Conservation (phyloP, 2,113 vertebrate species). For the Corythaeola cristata region DNA sequence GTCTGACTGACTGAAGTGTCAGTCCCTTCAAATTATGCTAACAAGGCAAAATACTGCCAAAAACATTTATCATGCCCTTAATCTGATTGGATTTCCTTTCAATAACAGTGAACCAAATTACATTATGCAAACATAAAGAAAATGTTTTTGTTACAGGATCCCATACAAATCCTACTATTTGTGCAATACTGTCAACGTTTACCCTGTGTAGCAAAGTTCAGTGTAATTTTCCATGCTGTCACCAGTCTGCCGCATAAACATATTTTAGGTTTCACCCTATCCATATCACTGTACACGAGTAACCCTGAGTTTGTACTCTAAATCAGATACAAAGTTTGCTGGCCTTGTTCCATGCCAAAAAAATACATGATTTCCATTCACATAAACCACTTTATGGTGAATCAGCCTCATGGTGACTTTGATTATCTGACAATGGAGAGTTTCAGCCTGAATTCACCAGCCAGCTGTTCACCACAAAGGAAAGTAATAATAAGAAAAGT, state of each 20-base stretch:
- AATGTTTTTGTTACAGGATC: neutral
- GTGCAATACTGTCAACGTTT: neutral
- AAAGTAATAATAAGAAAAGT: neutral
- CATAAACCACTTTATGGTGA: neutral
- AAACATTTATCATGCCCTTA: neutral
- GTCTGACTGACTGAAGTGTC: too few relatives aligned
- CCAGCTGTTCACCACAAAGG: neutral
- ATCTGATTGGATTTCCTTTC: neutral
- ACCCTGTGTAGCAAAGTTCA: neutral
- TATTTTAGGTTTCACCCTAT: neutral
- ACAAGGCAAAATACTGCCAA: neutral
- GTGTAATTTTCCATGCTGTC: neutral
- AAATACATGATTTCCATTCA: neutral
- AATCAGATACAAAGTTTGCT: neutral
- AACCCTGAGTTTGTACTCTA: neutral
- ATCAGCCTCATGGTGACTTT: neutral
- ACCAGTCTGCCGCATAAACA: neutral
- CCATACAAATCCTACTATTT: neutral
- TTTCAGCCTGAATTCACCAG: neutral
- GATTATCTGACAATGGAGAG: neutral
- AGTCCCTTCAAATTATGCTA: neutral
- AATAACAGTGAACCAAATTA: neutral
- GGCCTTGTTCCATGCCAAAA: neutral
- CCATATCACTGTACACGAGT: neutral
- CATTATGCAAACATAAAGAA: neutral